Evolutionary conservation across 1,140 invertebrate genomes (phyloP).

Genomic region (Macrosteles quadrilineatus): DNA sequence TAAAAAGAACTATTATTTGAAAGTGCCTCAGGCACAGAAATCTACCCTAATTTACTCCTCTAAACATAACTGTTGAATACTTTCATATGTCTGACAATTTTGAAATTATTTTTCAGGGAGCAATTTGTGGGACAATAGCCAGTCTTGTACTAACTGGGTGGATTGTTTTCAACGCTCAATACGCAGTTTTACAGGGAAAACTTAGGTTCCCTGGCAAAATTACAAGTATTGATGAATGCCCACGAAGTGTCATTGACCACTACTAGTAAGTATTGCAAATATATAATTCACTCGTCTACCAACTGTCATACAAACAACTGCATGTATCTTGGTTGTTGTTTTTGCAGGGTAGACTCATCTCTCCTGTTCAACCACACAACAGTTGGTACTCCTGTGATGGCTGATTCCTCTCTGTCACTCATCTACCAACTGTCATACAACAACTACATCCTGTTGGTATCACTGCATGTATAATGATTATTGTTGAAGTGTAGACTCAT

Average conservation of each 20-base stretch:
- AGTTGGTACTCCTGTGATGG: no score
- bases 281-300: no score
- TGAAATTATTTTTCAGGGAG: constrained; percentile 31
- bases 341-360: no score
- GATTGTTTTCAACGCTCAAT: constrained; percentile 33
- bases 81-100: not conserved
- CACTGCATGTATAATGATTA: no score
- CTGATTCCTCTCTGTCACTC: no score
- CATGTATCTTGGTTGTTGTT: no score
- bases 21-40: not conserved
- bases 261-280: not conserved
- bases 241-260: constrained; percentile 8
- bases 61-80: not conserved
- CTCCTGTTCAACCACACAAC: no score
- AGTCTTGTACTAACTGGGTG: constrained; percentile 26
- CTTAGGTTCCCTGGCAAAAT: constrained; percentile 35
- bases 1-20: not conserved
- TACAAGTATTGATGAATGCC: constrained; percentile 32
- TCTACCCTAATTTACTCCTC: not conserved
- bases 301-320: not conserved
- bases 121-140: constrained; percentile 27
- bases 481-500: no score
- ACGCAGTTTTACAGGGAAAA: constrained; percentile 16
- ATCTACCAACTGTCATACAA: no score
- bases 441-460: no score